Conservation (phyloP, 2,888 invertebrate species). For the Macropis europaea region DNA sequence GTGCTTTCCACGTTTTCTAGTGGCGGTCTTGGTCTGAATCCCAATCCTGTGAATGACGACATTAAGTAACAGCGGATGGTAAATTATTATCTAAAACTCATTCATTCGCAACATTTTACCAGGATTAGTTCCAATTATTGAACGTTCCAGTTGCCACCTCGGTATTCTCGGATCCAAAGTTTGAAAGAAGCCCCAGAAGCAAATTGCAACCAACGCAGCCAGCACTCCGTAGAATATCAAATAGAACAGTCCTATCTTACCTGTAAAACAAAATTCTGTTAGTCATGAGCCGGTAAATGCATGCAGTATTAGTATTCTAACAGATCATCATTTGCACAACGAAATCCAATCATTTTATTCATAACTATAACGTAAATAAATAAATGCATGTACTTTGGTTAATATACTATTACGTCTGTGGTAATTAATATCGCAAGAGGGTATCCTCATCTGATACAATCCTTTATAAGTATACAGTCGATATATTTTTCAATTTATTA, state of each 20-base stretch:
- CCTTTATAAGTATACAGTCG: no score
- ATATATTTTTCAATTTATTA: no score
- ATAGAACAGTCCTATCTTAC: slow-evolving; percentile 97
- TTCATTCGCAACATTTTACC: slow-evolving; percentile 80
- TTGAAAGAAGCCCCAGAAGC: slow-evolving; percentile 96
- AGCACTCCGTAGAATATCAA: slow-evolving; percentile 95
- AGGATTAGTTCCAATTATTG: slow-evolving; percentile 97
- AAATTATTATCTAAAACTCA: neutral
- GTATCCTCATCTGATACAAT: no score
- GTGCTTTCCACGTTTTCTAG: slow-evolving; percentile 94
- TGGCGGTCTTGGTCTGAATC: slow-evolving; percentile 96
- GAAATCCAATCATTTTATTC: neutral
- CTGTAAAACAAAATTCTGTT: slow-evolving; percentile 81
- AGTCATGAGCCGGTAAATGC: no score
- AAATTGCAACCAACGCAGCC: slow-evolving; percentile 95
- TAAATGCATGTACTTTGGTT: no score
- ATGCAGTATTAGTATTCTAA: neutral
- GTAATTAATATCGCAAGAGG: neutral
- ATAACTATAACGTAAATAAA: no score
- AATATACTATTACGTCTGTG: neutral
- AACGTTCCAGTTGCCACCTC: slow-evolving; percentile 91
- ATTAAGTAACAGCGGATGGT: neutral
- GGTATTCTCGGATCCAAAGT: slow-evolving; percentile 94
- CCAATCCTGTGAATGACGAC: slow-evolving; percentile 84
- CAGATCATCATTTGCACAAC: neutral